phyloP scores from a whole-genome alignment of 2,797 vertebrate species.

The Hipposideros larvatus region DNA sequence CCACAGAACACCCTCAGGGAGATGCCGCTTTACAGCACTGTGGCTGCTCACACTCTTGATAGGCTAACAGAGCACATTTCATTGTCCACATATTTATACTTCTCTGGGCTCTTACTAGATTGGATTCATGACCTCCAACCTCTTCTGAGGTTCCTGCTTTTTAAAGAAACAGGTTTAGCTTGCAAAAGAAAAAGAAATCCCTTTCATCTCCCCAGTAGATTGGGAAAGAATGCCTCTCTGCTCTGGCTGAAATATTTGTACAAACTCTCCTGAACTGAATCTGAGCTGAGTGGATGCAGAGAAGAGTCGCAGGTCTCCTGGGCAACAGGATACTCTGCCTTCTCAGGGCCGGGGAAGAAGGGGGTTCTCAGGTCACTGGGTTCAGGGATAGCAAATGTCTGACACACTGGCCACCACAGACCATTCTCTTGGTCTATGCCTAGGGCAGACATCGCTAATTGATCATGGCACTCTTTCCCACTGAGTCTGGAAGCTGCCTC shows the following conservation, averaged over 20 bases:
- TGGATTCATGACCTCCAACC: not conserved
- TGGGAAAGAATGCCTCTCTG: not conserved
- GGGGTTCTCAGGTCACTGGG: not conserved
- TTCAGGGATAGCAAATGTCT: not conserved
- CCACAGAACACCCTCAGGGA: not conserved
- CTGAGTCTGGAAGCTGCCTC: not conserved
- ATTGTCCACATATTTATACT: not conserved
- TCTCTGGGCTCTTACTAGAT: not conserved
- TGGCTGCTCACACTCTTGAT: not conserved
- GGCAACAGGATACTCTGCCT: not conserved
- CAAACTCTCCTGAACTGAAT: conserved; percentile 4
- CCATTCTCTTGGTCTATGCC: not conserved
- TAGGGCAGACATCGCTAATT: not conserved
- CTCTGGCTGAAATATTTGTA: not conserved
- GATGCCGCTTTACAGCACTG: too few relatives aligned
- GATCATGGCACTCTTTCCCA: not conserved
- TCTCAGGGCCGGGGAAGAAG: not conserved
- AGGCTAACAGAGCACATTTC: not conserved
- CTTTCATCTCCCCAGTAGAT: not conserved
- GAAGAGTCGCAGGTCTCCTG: not conserved
- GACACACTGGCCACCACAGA: not conserved
- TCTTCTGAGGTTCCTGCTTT: not conserved
- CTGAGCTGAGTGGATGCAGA: not conserved
- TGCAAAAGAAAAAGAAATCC: not conserved
- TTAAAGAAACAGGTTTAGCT: not conserved